Base-by-base conservation (phyloP, 2,888 invertebrate species). In the Galerucella pusilla region DNA sequence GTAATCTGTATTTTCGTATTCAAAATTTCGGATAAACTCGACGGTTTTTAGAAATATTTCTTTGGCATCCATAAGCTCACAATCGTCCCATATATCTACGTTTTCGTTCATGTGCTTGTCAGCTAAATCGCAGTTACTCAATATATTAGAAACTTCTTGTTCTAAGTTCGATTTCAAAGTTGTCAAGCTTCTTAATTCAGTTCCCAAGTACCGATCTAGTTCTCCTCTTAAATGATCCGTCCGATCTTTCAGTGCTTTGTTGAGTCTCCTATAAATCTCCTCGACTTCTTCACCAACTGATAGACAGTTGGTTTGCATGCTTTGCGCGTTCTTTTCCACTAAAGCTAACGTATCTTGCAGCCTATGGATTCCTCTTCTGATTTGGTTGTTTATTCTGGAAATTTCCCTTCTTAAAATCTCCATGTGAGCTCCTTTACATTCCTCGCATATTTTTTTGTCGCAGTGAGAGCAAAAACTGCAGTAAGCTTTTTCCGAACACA, bases 381-480 rank as follows among this genome's bases (percentile, higher is more conserved):
- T 93, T 87, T 88, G 85, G 74, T 88, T 88, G 78, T 88, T 87
- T 68, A 88, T 87, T 77, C 88, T 85, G 9, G 86, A 83, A 45
- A 88, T 88, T 83, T 88, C 88, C 75, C 97, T 91, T 81, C 97
- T 92, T 75, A 98, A 89, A 80, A 98, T 97, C 87, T 98, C 98
- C 93, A 97, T 95, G 88, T 99, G 98, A 14, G 97, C 96, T 74
- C 94, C 93, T 88, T 97, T 97, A 89, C 99, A 99, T 85, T 97
- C 97, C 81, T 95, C 94, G 88, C 99, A 99, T 78, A 98, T 94
- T 89, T 97, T 96, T 86, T 98, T 97, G 85, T 98, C 97, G 89
- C 99, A 99, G 88, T 99, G 99, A 42, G 95, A 94, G 88, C 99
- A 99, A 67, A 92, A 90, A 74, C 92, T 93, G 83, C 96, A 93